A percentile compares a stretch with the other conserved stretches of the same genome.
Conservation (phyloP, 2,797 vertebrate genomes). For the Phrynocephalus vlangalii region DNA sequence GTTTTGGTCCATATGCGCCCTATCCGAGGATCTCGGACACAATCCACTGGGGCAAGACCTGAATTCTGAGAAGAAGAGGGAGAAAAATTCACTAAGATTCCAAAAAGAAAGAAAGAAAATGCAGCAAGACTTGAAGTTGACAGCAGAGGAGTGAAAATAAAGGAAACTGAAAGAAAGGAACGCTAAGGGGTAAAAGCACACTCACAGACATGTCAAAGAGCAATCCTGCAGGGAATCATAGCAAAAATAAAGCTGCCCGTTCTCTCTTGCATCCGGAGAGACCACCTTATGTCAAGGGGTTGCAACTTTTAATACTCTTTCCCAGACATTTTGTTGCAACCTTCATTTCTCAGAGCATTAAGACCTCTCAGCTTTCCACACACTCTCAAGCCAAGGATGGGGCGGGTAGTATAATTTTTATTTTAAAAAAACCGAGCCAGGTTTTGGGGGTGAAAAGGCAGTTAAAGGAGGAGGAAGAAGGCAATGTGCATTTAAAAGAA, state of each 20-base stretch:
- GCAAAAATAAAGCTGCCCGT: constrained; percentile 59
- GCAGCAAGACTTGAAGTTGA: constrained; percentile 45
- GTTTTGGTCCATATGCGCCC: constrained; percentile 98
- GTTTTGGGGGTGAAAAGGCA: background rate
- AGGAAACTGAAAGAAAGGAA: constrained; percentile 27
- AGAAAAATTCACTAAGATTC: constrained; percentile 45
- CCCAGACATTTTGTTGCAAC: constrained; percentile 13
- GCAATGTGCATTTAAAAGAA: no score
- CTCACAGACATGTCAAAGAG: constrained; percentile 71
- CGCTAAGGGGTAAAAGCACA: background rate
- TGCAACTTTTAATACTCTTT: constrained; percentile 56
- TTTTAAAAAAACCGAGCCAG: background rate
- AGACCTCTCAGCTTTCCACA: constrained; percentile 3
- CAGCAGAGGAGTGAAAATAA: constrained; percentile 45
- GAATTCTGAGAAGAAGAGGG: constrained; percentile 84
- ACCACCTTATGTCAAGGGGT: constrained; percentile 71
- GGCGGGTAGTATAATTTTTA: background rate
- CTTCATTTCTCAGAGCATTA: background rate
- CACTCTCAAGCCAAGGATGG: background rate
- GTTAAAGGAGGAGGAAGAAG: constrained; percentile 8
- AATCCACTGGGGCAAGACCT: constrained; percentile 93
- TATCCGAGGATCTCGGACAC: constrained; percentile 95
- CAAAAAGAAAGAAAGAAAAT: background rate
- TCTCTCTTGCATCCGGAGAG: constrained; percentile 67
- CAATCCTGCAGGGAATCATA: constrained; percentile 70